Conservation (phyloP, 2,888 invertebrate species). For the Hypsopygia costalis region DNA sequence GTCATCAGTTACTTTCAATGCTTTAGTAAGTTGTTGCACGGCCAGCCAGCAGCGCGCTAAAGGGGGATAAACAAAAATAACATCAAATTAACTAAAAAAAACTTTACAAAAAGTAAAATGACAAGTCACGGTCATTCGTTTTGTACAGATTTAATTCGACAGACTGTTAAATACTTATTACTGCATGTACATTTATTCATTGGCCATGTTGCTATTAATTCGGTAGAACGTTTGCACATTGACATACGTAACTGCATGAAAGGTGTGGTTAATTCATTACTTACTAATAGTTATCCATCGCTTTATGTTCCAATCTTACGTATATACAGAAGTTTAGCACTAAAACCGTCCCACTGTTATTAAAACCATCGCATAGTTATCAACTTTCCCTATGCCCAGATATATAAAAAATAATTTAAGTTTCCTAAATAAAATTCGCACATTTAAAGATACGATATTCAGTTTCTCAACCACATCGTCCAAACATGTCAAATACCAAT, state of each 20-base stretch:
- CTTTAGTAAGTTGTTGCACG: no score
- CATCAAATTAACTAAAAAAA: conserved; percentile 30
- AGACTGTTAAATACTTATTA: conserved; percentile 75
- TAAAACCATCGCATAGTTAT: conserved; percentile 45
- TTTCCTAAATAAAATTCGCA: conserved; percentile 59
- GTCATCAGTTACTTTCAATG: no score
- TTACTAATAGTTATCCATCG: conserved; percentile 28
- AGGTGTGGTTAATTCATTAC: conserved; percentile 30
- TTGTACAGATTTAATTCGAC: conserved; percentile 80
- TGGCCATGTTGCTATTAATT: conserved; percentile 66
- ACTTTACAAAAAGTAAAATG: conserved; percentile 46
- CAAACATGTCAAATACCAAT: background rate
- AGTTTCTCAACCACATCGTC: background rate
- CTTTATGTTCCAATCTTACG: conserved; percentile 48
- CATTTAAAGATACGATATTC: conserved; percentile 18
- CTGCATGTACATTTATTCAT: conserved; percentile 69
- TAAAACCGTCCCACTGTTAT: conserved; percentile 48
- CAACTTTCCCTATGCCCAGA: conserved; percentile 50
- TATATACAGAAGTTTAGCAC: conserved; percentile 65
- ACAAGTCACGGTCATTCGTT: conserved; percentile 67
- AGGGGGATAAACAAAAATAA: conserved; percentile 22
- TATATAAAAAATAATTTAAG: conserved; percentile 62
- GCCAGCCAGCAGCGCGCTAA: conserved; percentile 5
- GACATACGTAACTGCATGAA: conserved; percentile 40
- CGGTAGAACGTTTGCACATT: conserved; percentile 58